Evolutionary conservation across 92 coral and sea anemone species (phyloP), one percentile per base, ranked within the genome.

Genomic region (Micromussa lordhowensis): DNA sequence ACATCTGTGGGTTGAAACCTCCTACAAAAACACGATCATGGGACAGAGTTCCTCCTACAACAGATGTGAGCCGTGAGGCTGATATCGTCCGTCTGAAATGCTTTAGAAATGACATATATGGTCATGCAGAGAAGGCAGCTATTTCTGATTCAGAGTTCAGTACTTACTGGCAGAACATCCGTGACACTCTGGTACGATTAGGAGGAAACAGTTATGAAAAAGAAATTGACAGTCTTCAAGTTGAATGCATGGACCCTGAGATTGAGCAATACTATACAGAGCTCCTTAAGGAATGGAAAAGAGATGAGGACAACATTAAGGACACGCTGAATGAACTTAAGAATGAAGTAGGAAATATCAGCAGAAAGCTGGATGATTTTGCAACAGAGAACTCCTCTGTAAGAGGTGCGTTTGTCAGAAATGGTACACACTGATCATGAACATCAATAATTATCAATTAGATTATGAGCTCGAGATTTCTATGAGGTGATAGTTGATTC

Each of bases 21-120:
- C 94, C 94, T 12, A 61, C 61, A 34, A 49, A 66, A 28, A 78
- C 82, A n/a, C 66, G 70, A 36, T 90, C 91, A 29, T 91, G 91
- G 94, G 80, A 88, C 84, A 83, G 10, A 72, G 57, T 59, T 72
- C 91, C 94, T 2, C 69, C 88, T 64, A 17, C 85, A 68, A 81
- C 81, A 55, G 84, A 87, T 30, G 22, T 29, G 40, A 77, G 77
- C 59, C 51, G 17, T 29, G 89, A 57, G 83, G 91, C 73, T 57
- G 89, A 91, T 31, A 30, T 88, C 5, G 89, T 88, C 54, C 84
- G 89, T 0, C 77, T 91, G 64, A 82, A 82, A 54, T 28, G 78
- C 36, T 53, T 75, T 59, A 68, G 94, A 40, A 91, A 91, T 78
- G 16, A 34, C 2, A 53, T 91, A 13, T 86, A 82, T 54, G 89